These are phyloP conservation scores for Babylonia areolata DNA, from an alignment of 1,140 invertebrate species.

Conservation along the genomic window DNA sequence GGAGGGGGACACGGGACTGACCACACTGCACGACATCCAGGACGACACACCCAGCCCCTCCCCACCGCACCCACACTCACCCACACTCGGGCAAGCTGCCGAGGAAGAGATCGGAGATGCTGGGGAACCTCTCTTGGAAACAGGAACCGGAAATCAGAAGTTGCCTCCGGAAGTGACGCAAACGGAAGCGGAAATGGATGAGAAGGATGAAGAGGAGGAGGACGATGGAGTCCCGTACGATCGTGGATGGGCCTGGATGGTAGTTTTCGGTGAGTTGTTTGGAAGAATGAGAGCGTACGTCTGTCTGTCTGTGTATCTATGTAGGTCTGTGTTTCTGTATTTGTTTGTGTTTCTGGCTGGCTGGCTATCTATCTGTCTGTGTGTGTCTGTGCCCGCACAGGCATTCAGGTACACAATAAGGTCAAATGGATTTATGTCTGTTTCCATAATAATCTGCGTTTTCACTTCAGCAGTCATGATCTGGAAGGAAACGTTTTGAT, in stretches of 20 bases:
- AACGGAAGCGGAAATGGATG: background rate
- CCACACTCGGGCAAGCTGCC: too few relatives aligned
- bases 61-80: too few relatives aligned
- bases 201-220: background rate
- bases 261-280: constrained; percentile 8
- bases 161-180: background rate
- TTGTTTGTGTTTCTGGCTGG: background rate
- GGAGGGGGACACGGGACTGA: too few relatives aligned
- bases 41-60: too few relatives aligned
- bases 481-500: too few relatives aligned
- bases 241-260: constrained; percentile 38
- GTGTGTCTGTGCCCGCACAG: too few relatives aligned
- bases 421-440: too few relatives aligned
- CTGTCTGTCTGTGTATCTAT: background rate
- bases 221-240: constrained; percentile 33
- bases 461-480: background rate
- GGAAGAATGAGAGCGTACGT: background rate
- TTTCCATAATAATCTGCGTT: background rate
- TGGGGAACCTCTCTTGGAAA: background rate
- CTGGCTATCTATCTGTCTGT: too few relatives aligned
- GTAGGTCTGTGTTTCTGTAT: background rate
- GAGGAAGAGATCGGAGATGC: background rate
- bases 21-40: too few relatives aligned
- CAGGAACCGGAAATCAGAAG: background rate
- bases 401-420: too few relatives aligned